phyloP scores from a whole-genome alignment of 2,888 invertebrate genomes.

The Eupithecia subumbrata region DNA sequence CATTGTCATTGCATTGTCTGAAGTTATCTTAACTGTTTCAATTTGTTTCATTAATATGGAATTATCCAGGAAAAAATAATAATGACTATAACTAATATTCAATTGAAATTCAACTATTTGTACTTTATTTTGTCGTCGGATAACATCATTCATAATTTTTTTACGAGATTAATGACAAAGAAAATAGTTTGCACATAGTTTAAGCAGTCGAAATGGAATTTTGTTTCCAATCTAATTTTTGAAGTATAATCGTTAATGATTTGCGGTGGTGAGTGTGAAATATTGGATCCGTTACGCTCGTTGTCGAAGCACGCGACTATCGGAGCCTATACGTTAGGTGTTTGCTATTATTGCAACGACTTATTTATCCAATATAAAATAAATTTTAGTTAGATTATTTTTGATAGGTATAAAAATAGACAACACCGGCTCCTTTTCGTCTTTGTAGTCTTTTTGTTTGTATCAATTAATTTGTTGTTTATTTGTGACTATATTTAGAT shows the following conservation, averaged over 20 bases:
- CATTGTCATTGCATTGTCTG: too few relatives aligned
- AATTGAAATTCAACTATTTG: neutral
- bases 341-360: conserved; percentile 45
- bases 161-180: neutral
- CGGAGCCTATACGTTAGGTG: conserved; percentile 58
- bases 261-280: conserved; percentile 76
- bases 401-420: neutral
- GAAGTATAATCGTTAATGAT: conserved; percentile 72
- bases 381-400: neutral
- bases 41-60: neutral
- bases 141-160: neutral
- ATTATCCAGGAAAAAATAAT: neutral
- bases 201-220: conserved; percentile 50
- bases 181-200: neutral
- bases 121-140: neutral
- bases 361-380: neutral
- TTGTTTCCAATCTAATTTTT: conserved; percentile 63
- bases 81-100: neutral
- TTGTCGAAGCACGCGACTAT: conserved; percentile 68
- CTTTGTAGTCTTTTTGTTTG: too few relatives aligned
- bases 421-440: too few relatives aligned
- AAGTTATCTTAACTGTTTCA: neutral
- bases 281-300: conserved; percentile 75
- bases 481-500: too few relatives aligned
- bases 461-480: too few relatives aligned